These are phyloP conservation scores for Eugnorisma glareosa DNA, from an alignment of 2,888 invertebrate species.

Conservation along the genomic window DNA sequence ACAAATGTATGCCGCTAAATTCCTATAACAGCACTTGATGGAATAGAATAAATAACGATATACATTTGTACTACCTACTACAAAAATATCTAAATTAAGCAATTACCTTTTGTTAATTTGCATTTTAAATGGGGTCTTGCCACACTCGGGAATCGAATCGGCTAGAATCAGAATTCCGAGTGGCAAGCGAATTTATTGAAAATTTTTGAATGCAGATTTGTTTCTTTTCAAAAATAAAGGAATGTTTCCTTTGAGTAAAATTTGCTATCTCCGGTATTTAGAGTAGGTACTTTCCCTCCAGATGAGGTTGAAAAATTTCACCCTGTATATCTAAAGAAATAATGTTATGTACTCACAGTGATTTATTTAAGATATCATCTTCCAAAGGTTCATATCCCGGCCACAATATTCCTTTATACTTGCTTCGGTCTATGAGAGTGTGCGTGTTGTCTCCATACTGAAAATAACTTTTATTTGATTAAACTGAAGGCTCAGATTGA, in stretches of 20 bases:
- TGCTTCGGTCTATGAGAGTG: constrained; percentile 96
- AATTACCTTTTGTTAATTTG: not conserved
- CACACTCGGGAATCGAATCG: too few species aligned
- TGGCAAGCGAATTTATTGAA: too few species aligned
- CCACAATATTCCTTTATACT: constrained; percentile 96
- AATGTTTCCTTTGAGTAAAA: too few species aligned
- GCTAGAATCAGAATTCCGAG: too few species aligned
- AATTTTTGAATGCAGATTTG: too few species aligned
- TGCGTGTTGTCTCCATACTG: constrained; percentile 99
- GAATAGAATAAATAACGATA: not conserved
- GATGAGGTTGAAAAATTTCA: too few species aligned
- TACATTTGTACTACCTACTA: not conserved
- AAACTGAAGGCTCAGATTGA: not conserved
- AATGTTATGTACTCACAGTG: constrained; percentile 88
- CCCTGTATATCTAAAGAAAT: not conserved
- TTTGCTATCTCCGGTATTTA: too few species aligned
- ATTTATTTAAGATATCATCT: constrained; percentile 90
- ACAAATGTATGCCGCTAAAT: too few species aligned
- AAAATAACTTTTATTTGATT: constrained; percentile 65
- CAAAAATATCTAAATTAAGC: not conserved
- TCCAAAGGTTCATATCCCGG: constrained; percentile 93
- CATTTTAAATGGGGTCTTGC: too few species aligned
- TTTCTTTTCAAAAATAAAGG: too few species aligned
- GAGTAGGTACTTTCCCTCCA: too few species aligned
- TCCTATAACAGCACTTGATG: not conserved